These are phyloP conservation scores for Onychostruthus taczanowskii DNA, from an alignment of 2,113 vertebrate species.

Conservation along the genomic window DNA sequence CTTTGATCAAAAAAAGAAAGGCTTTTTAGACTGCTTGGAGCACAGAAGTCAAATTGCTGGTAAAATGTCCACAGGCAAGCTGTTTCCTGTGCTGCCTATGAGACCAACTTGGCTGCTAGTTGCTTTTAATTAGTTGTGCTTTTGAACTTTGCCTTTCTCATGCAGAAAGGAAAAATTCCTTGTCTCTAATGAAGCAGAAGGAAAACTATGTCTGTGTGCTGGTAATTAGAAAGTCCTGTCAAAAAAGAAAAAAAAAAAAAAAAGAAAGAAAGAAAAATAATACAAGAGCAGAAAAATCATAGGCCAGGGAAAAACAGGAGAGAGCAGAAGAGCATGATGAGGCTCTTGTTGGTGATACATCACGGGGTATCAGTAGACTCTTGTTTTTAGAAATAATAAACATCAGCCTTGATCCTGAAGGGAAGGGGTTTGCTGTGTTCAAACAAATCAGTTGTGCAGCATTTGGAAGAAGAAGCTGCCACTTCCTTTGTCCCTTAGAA, in stretches of 20 bases:
- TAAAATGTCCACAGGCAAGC: neutral
- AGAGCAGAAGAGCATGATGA: neutral
- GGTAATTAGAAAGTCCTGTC: neutral
- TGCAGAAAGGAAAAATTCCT: neutral
- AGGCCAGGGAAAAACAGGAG: neutral
- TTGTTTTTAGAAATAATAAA: neutral
- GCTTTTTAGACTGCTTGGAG: neutral
- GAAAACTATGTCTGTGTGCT: neutral
- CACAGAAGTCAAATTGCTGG: neutral
- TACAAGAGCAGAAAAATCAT: neutral
- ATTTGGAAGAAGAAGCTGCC: neutral
- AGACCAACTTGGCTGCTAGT: neutral
- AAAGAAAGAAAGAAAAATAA: neutral
- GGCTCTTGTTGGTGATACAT: neutral
- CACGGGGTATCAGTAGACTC: neutral
- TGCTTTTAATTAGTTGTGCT: neutral
- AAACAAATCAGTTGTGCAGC: neutral
- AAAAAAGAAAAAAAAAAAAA: neutral
- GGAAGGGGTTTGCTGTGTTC: neutral
- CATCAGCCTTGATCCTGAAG: neutral
- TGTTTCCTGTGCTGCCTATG: neutral
- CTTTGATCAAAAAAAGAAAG: neutral
- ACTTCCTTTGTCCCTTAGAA: neutral
- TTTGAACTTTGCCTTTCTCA: conserved; percentile 23
- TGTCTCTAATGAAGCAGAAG: neutral